Evolutionary conservation across 2,113 vertebrate species (phyloP), one percentile per base, ranked within the genome.

Genomic region (Rousettus leschenaultii): DNA sequence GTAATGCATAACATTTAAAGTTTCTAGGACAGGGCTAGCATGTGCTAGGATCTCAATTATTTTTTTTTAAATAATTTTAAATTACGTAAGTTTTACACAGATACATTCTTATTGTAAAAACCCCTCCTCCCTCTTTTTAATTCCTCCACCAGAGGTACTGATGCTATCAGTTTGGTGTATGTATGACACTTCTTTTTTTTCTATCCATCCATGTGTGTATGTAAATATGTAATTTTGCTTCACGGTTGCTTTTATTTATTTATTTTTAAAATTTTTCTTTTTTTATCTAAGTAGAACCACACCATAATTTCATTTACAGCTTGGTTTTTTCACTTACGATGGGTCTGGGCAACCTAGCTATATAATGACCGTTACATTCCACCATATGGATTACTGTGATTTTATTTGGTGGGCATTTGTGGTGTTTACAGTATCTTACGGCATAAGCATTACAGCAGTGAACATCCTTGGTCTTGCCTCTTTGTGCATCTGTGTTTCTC

Each of bases 271-370:
- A 48, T n/a, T 53, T 73, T 77, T 48, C 61, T 77, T 59, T 86
- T 84, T 66, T 94, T 68, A 82, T 77, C 38, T 74, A 90, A 75
- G 71, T 48, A 68, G 80, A 84, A 73, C 75, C 87, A 51, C 71
- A 77, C 55, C 65, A 13, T 55, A 78, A 85, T 94, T 96, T 95
- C 48, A 4, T 82, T 94, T 94, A 90, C 61, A 92, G 77, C 77
- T 92, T 78, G 65, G 65, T 48, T 94, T 89, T 95, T 95, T 94
- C 61, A 45, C 19, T 82, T 93, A 63, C 3, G 45, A 33, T 75
- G 59, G 77, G 77, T 48, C 86, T 95, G 75, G 80, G 83, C 92
- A 78, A 24, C 55, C 35, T 70, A 88, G 68, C 77, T 77, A 33
- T 1, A 22, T 74, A 86, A 74, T 93, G 59, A 57, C 35, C 63